Base-by-base conservation (phyloP, 64 coral and sea anemone species). In the Dendrophyllia cribrosa region DNA sequence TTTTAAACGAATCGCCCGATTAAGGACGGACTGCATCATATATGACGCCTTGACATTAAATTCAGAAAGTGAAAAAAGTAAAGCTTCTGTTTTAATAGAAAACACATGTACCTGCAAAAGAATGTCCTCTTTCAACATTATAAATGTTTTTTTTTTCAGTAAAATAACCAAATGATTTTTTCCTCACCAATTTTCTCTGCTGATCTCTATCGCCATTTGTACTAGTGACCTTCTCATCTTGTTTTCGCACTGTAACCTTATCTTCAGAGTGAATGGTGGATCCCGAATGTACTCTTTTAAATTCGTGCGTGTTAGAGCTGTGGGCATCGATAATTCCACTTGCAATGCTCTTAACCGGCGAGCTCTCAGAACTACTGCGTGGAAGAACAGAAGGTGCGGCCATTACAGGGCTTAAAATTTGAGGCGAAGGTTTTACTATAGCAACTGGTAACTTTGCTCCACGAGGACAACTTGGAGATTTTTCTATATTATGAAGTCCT, bases 241-340 rank as follows among this genome's bases (percentile, higher is more conserved):
- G 43, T 50, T 68, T 51, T 9, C 43, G 3, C 8, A 3, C 19
- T 45, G 15, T 3, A 15, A 7, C 10, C 3, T 67, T 65, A 47
- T 51, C 60, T 45, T 43, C 61, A 8, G 17, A 82, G 14, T 5
- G 10, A 16, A 58, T 4, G 34, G 45, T 26, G 19, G 46, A 68
- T 51, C 45, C 80, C 63, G 62, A 66, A 23, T 17, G 60, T 17
- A 84, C 80, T 84, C 43, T 66, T 20, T 50, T 66, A 4, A 84
- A 84, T 9, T 68, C 62, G 45, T 22, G 17, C 0, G 80, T 67
- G 43, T 68, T 67, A 65, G 17, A 66, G 43, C 61, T 51, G 26
- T 84, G 80, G 4, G 61, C 60, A 51, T 84, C 61, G 14, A 84
- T 84, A 16, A 84, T 84, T 51, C 80, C 80, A 50, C 80, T 84